Base-by-base conservation (phyloP, 2,888 invertebrate species). In the Leptinotarsa juncta region DNA sequence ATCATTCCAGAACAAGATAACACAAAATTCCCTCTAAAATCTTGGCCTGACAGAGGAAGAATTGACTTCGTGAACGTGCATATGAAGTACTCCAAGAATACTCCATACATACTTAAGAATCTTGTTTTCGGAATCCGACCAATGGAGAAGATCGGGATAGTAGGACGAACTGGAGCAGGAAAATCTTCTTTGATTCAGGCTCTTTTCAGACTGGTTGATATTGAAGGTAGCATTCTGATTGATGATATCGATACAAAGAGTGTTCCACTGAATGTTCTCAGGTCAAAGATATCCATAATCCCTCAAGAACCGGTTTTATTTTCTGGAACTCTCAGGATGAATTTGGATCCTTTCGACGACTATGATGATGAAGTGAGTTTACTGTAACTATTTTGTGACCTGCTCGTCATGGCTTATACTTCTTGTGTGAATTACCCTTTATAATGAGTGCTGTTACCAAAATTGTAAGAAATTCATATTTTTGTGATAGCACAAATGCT, bases 271-370 rank as follows among this genome's bases (percentile, higher is more conserved):
- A 92, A 93, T 42, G 65, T 57, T 18, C 48, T 76, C 18, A 91
- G 96, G 69, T 92, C 93, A 32, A 93, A 92, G 84, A 91, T 96
- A 78, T 94, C 95, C 5, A 95, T 96, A 83, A 96, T 96, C 65
- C 95, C 96, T 0, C 96, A 96, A 86, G 95, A 95, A 83, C 95
- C 96, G 0, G 94, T 95, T 71, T 88, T 96, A 67, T 96, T 97
- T 88, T 94, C 95, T 0, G 97, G 96, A 62, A 93, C 95, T 3
- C 90, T 97, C 89, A 90, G 97, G 3, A 93, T 94, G 84, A 97
- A 97, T 88, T 90, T 97, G 74, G 97, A 97, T 89, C 97, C 97
- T 1, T 97, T 97, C 86, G 92, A 94, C 78, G 92, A 94, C 83
- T 94, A 94, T 83, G 89, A 91, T 0, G 97, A 97, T 82, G 90